Evolutionary conservation across 2,113 vertebrate species (phyloP).

Genomic region (Notothenia rossii): DNA sequence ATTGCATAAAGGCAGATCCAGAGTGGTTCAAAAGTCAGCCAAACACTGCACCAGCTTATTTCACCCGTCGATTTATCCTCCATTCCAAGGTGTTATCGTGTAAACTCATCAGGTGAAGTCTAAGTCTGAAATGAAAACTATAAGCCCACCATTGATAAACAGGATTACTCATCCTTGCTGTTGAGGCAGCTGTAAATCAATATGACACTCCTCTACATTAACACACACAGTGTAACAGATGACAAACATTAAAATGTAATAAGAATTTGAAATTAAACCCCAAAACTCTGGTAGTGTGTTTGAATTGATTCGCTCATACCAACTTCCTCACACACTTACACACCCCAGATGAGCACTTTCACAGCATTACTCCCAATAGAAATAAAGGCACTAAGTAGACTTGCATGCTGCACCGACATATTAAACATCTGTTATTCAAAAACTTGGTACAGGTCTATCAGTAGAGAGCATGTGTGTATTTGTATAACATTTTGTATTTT

Average conservation of each 20-base stretch:
- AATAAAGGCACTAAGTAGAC: not conserved
- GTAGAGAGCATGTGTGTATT: not conserved
- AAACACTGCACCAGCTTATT: not conserved
- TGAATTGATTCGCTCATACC: not conserved
- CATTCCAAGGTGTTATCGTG: not conserved
- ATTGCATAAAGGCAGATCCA: not conserved
- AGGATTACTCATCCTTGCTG: not conserved
- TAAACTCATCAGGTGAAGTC: not conserved
- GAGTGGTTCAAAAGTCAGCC: not conserved
- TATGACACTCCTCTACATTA: not conserved
- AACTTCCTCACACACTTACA: not conserved
- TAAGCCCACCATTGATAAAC: not conserved
- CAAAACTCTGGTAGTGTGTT: not conserved
- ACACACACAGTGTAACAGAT: not conserved
- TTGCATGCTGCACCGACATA: not conserved
- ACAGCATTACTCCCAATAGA: slow-evolving; percentile 11
- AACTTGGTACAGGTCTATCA: not conserved
- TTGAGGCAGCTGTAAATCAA: not conserved
- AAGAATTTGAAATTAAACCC: not conserved
- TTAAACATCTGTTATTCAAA: slow-evolving; percentile 33
- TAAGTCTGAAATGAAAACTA: slow-evolving; percentile 7
- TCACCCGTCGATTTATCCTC: not conserved
- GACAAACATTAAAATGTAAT: not conserved
- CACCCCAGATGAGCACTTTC: not conserved
- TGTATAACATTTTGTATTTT: not conserved